Base-by-base conservation (phyloP, 2,797 vertebrate genomes). In the Mus caroli region DNA sequence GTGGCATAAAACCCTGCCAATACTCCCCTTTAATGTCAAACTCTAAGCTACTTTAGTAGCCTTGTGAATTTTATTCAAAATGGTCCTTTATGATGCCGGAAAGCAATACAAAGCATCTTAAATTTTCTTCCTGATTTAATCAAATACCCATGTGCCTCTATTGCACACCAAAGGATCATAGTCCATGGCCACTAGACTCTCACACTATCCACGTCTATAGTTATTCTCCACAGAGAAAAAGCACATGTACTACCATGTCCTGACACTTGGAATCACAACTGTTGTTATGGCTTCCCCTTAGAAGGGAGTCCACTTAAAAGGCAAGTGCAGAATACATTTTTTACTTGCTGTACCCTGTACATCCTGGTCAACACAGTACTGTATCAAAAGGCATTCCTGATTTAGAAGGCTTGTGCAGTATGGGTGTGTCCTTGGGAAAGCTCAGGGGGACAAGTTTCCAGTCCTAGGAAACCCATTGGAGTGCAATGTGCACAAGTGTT, bases 111-210 rank as follows among this genome's bases (percentile, higher is more conserved):
- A 96, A 77, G 43, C 79, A 54, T 75, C 88, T 92, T 71, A 94
- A 92, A 94, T 85, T 69, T 64, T 92, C 87, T 95, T 92, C 46
- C 90, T 90, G 69, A 96, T 82, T 96, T 93, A 96, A 94, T 67
- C 77, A 50, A 93, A 92, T 0, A 62, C 37, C 31, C 37, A 50
- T 3, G 34, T 78, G 77, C 83, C 79, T 87, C 46, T 93, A 86
- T 52, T 80, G 89, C 76, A 77, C 60, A 60, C 31, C 24, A 93
- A 90, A 95, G 92, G 79, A 87, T n/a, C 76, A 11, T 54, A 86
- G 60, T 52, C 79, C 86, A 56, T 77, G n/a, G 80, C 43, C 37
- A 64, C 31, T 56, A 80, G 62, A 46, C 87, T 73, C 88, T 92
- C 75, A 78, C 56, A 83, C 69, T 67, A 90, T 54, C 85, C 82